Conservation (phyloP, 2,888 invertebrate genomes). For the Sarcophaga subvicina region DNA sequence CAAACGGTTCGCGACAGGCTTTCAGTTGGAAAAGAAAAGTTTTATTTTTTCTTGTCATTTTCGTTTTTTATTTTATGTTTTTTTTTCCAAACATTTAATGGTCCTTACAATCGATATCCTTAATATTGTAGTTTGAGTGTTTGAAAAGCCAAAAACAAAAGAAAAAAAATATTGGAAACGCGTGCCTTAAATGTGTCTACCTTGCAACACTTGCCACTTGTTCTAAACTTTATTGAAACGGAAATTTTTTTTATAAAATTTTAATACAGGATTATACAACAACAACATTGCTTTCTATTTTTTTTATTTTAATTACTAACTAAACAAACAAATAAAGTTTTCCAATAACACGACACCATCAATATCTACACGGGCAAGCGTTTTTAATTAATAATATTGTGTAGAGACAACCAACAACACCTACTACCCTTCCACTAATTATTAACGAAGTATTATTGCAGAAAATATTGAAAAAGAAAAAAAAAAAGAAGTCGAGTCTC, state of each 20-base stretch:
- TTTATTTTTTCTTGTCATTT: neutral
- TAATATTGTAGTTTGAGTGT: neutral
- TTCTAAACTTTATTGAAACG: too few species aligned
- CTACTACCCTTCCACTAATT: too few species aligned
- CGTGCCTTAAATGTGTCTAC: slow-evolving; percentile 1
- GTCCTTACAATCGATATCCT: slow-evolving; percentile 7
- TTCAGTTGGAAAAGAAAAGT: slow-evolving; percentile 8
- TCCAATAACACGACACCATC: neutral
- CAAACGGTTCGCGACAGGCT: slow-evolving; percentile 46
- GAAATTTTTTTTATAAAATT: too few species aligned
- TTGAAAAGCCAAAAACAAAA: neutral
- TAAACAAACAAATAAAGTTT: neutral
- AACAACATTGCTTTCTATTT: too few species aligned
- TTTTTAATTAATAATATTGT: neutral
- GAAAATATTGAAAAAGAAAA: too few species aligned
- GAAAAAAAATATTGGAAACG: too few species aligned
- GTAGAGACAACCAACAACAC: too few species aligned
- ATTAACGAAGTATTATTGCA: too few species aligned
- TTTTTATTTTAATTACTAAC: too few species aligned
- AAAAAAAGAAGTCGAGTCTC: too few species aligned
- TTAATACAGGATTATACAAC: too few species aligned
- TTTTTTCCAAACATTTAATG: neutral
- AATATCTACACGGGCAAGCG: neutral
- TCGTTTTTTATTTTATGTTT: neutral
- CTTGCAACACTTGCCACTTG: too few species aligned